Evolutionary conservation across 2,797 vertebrate species (phyloP).

Genomic region (Coregonus sp.): DNA sequence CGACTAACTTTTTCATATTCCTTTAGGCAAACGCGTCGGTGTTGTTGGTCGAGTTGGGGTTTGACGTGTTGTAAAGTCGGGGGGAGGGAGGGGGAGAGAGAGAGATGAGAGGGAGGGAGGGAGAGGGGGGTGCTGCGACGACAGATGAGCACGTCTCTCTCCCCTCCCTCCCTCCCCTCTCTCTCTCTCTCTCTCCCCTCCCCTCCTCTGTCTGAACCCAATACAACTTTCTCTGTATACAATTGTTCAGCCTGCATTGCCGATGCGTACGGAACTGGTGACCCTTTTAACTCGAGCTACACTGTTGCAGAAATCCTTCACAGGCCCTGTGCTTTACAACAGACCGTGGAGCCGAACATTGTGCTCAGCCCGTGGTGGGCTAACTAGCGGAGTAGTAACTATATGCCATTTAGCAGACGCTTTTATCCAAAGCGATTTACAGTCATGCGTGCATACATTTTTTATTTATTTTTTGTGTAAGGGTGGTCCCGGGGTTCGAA

Average conservation of each 20-base stretch:
- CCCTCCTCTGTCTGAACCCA: neutral
- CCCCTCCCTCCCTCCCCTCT: too few relatives aligned
- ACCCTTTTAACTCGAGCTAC: neutral
- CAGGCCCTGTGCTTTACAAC: neutral
- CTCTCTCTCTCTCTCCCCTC: too few relatives aligned
- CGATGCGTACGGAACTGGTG: too few relatives aligned
- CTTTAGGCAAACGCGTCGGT: conserved; percentile 31
- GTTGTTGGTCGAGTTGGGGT: conserved; percentile 35
- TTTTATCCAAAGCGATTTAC: too few relatives aligned
- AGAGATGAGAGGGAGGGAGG: conserved; percentile 14
- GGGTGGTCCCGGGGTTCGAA: too few relatives aligned
- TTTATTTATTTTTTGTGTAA: too few relatives aligned
- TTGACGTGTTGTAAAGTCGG: conserved; percentile 47
- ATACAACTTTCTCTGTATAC: neutral
- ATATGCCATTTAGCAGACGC: too few relatives aligned
- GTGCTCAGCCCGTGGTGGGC: neutral
- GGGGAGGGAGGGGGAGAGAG: conserved; percentile 32
- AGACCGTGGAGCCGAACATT: neutral
- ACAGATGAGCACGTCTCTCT: neutral
- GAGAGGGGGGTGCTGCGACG: conserved; percentile 34
- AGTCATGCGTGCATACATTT: too few relatives aligned
- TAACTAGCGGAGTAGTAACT: too few relatives aligned
- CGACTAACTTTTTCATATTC: conserved; percentile 58
- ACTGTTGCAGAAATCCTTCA: neutral
- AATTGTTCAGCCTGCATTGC: neutral